Conservation (phyloP, 1,140 invertebrate genomes). For the Gonioctena quinquepunctata region DNA sequence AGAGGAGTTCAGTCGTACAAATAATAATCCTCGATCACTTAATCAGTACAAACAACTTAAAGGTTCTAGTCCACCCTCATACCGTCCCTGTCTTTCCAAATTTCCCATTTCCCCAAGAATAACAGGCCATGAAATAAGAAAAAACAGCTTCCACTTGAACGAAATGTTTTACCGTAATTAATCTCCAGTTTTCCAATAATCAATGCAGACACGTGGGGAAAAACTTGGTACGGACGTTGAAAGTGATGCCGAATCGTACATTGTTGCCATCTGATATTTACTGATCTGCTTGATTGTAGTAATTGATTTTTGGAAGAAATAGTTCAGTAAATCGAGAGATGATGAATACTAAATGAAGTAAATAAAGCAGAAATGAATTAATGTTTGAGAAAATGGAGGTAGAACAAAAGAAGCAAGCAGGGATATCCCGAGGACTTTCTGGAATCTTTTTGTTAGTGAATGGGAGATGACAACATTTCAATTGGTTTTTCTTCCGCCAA, state of each 20-base stretch:
- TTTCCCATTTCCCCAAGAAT: conserved; percentile 7
- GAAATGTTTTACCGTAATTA: conserved; percentile 21
- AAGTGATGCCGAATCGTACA: background rate
- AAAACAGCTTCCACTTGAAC: conserved; percentile 1
- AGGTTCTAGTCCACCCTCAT: background rate
- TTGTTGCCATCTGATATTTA: background rate
- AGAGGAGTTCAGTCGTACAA: background rate
- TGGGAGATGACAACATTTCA: too few relatives aligned
- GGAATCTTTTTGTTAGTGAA: too few relatives aligned
- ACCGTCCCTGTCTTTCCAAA: background rate
- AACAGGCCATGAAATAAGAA: background rate
- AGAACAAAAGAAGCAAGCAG: too few relatives aligned
- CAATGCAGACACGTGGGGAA: conserved; percentile 21
- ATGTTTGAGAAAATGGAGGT: too few relatives aligned
- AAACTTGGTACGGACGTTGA: conserved; percentile 7
- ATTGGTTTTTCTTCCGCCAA: too few relatives aligned
- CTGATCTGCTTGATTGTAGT: too few relatives aligned
- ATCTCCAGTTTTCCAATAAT: conserved; percentile 22
- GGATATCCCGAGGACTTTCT: too few relatives aligned
- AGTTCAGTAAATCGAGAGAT: too few relatives aligned
- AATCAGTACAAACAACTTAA: background rate
- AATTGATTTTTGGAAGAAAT: too few relatives aligned
- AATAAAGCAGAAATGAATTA: too few relatives aligned
- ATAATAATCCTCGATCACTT: background rate
- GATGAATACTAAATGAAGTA: too few relatives aligned